Evolutionary conservation across 2,888 invertebrate species (phyloP).

Genomic region (Bhutanitis thaidina): DNA sequence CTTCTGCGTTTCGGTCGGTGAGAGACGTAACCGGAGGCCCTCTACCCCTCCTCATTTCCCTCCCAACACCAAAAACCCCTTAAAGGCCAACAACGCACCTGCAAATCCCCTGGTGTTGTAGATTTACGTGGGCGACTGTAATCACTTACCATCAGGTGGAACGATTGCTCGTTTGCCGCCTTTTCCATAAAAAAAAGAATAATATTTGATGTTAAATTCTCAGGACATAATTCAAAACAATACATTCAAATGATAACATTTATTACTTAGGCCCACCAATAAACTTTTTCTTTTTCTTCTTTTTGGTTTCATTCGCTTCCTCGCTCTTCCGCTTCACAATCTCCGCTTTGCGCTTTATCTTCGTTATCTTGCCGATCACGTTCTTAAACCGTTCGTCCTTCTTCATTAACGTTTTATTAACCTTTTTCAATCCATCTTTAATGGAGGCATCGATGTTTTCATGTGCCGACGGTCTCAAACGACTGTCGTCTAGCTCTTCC

Average conservation of each 20-base stretch:
- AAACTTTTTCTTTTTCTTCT: constrained; percentile 35
- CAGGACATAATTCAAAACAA: not conserved
- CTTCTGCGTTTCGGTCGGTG: too few species aligned
- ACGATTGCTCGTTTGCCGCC: too few species aligned
- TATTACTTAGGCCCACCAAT: constrained; percentile 7
- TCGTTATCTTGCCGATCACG: constrained; percentile 66
- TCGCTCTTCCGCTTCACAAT: constrained; percentile 34
- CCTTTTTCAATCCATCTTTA: constrained; percentile 56
- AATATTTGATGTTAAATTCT: too few species aligned
- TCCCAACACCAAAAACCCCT: too few species aligned
- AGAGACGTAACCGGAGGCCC: too few species aligned
- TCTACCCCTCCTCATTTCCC: too few species aligned
- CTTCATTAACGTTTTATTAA: constrained; percentile 68
- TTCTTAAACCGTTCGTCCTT: constrained; percentile 69
- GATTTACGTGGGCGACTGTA: too few species aligned
- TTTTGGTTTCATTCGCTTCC: constrained; percentile 26
- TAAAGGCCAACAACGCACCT: too few species aligned
- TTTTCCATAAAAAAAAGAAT: too few species aligned
- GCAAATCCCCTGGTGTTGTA: too few species aligned
- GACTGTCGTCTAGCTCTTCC: constrained; percentile 28
- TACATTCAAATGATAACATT: not conserved
- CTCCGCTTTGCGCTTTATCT: constrained; percentile 68
- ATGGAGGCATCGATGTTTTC: constrained; percentile 55
- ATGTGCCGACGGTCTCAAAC: constrained; percentile 33
- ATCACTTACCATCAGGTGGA: too few species aligned